These are phyloP conservation scores for Dinomys branickii DNA, from an alignment of 2,113 vertebrate species.

Conservation along the genomic window DNA sequence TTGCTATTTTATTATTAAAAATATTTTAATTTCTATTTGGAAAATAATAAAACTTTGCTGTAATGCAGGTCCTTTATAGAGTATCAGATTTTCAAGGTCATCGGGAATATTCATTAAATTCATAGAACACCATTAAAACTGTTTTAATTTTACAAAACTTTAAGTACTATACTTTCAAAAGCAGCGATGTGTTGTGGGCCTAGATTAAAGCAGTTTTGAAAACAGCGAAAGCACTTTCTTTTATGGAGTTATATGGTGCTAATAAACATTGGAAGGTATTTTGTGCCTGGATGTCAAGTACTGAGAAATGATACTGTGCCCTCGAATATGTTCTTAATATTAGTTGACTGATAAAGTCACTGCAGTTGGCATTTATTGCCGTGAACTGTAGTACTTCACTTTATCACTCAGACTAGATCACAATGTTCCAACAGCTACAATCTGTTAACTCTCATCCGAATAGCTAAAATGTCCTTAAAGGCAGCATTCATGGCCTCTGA, in stretches of 20 bases:
- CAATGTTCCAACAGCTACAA: constrained; percentile 80
- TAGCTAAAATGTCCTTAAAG: constrained; percentile 81
- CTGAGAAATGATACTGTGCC: constrained; percentile 73
- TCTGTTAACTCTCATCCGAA: constrained; percentile 77
- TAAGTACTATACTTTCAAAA: constrained; percentile 58
- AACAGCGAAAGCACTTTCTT: constrained; percentile 73
- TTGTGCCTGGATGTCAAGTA: constrained; percentile 73
- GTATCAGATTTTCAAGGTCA: constrained; percentile 61
- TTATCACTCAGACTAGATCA: constrained; percentile 78
- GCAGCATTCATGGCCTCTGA: constrained; percentile 73
- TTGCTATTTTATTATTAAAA: constrained; percentile 71
- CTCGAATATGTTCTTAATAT: constrained; percentile 70
- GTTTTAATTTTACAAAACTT: constrained; percentile 59
- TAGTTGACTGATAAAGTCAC: constrained; percentile 76
- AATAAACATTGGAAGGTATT: constrained; percentile 80
- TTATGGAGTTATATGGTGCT: constrained; percentile 68
- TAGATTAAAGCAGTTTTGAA: constrained; percentile 73
- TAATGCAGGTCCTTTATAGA: neutral
- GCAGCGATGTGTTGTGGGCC: neutral
- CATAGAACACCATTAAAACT: constrained; percentile 66
- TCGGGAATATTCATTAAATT: constrained; percentile 75
- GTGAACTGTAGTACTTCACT: constrained; percentile 72
- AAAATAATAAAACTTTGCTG: constrained; percentile 3
- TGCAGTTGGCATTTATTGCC: constrained; percentile 79
- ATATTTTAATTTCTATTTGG: constrained; percentile 65